Base-by-base conservation (phyloP, 2,113 vertebrate species). In the Tragelaphus buxtoni region DNA sequence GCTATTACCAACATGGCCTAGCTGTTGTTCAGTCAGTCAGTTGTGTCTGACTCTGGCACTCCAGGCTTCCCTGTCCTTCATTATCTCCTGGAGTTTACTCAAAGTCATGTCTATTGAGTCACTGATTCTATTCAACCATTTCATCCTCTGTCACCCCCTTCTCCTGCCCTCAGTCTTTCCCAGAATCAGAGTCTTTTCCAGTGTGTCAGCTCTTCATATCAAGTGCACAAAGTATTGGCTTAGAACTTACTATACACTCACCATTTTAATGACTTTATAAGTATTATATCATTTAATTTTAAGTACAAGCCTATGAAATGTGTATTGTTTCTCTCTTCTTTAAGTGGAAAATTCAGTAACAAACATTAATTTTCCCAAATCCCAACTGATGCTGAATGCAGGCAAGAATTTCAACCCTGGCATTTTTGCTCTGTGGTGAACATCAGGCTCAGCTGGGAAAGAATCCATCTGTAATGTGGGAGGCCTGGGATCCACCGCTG, bases 161-260 rank as follows among this genome's bases (percentile, higher is more conserved):
- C 18, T 69, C 9, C n/a, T 39, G n/a, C 9, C 65, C 18, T 39
- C 18, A 69, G 65, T 39, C 65, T 39, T 69, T 39, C 18, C 20
- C n/a, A 69, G n/a, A 69, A 69, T 39, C 18, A 69, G 35, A 4
- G 9, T 39, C 18, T 39, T 69, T 69, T 69, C 65, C n/a, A 69
- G n/a, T 69, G 32, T n/a, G n/a, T 22, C 0, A 0, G 18, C n/a
- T 69, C 65, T 39, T 69, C 2, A 0, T 69, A 39, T 69, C 65
- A 39, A 39, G n/a, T 22, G 18, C n/a, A 69, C n/a, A 39, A 69
- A 39, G 18, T 69, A 69, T 39, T 22, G n/a, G 51, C 9, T n/a
- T 90, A 77, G 26, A 77, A 88, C 7, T 89, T 51, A 22, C 1
- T 30, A 18, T 16, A 14, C 8, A 81, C 12, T 26, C 35, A 77